Percentiles rank a stretch among this genome's conserved stretches.
These are phyloP conservation scores for Apantesis nais DNA, from an alignment of 2,888 invertebrate species.

Conservation along the genomic window DNA sequence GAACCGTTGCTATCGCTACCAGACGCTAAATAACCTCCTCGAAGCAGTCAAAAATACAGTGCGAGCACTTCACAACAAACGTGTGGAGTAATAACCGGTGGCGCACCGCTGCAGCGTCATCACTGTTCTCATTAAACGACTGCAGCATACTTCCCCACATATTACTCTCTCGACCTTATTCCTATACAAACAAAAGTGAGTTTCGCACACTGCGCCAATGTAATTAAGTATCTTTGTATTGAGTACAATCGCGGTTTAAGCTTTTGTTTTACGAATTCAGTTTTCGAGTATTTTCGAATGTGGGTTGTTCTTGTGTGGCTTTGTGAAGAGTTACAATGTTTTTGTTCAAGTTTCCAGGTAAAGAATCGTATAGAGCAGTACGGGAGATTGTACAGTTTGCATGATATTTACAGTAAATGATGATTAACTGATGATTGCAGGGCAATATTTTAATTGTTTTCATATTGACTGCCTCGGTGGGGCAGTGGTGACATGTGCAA, in stretches of 20 bases:
- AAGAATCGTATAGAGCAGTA: background rate
- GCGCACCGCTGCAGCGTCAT: conserved; percentile 51
- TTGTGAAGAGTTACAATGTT: conserved; percentile 7
- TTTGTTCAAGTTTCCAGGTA: background rate
- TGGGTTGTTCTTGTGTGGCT: conserved; percentile 28
- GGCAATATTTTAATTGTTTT: too few relatives aligned
- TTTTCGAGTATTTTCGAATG: conserved; percentile 36
- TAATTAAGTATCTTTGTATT: conserved; percentile 48
- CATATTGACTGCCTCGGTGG: too few relatives aligned
- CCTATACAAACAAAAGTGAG: conserved; percentile 37
- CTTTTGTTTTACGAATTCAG: conserved; percentile 44
- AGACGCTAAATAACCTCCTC: background rate
- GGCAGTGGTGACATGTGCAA: too few relatives aligned
- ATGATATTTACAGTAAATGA: background rate
- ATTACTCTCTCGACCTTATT: conserved; percentile 51
- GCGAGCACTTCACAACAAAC: conserved; percentile 38
- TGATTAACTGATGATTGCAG: background rate
- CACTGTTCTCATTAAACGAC: conserved; percentile 62
- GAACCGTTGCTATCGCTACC: background rate
- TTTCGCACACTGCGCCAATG: conserved; percentile 33
- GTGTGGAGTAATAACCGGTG: conserved; percentile 50
- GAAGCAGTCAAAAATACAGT: conserved; percentile 25
- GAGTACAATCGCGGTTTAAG: conserved; percentile 34
- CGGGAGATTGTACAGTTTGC: background rate
- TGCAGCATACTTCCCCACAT: conserved; percentile 43